These are phyloP conservation scores for Peromyscus leucopus DNA, from an alignment of 2,113 vertebrate species.

Conservation along the genomic window DNA sequence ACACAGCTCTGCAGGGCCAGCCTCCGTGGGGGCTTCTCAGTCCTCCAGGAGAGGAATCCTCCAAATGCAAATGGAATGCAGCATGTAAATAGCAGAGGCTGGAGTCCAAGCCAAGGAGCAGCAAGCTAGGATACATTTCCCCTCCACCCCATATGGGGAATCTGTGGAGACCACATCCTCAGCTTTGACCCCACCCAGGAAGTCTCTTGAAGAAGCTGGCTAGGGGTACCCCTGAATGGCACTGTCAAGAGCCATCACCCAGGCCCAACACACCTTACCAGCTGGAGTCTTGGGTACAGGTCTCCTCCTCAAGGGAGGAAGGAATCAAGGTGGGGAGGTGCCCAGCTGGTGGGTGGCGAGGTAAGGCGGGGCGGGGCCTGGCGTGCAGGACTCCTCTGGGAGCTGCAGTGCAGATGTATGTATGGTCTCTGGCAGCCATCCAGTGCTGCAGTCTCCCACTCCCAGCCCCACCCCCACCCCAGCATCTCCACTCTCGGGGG, in stretches of 20 bases:
- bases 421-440: background rate
- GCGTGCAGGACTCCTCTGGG: background rate
- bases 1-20: background rate
- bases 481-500: background rate
- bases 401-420: conserved; percentile 64
- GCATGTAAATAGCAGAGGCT: background rate
- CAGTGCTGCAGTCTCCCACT: conserved; percentile 33
- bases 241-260: background rate
- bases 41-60: background rate
- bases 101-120: background rate
- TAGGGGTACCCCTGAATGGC: background rate
- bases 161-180: conserved; percentile 63
- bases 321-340: background rate
- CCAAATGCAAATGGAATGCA: background rate
- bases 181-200: conserved; percentile 41
- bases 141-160: background rate
- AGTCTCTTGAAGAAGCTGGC: background rate
- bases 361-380: background rate
- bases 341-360: background rate
- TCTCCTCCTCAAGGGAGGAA: background rate
- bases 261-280: background rate
- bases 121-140: background rate
- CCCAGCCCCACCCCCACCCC: background rate
- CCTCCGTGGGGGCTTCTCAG: background rate
- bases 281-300: background rate